Evolutionary conservation across 2,113 vertebrate species (phyloP).

Genomic region (Xiphias gladius): DNA sequence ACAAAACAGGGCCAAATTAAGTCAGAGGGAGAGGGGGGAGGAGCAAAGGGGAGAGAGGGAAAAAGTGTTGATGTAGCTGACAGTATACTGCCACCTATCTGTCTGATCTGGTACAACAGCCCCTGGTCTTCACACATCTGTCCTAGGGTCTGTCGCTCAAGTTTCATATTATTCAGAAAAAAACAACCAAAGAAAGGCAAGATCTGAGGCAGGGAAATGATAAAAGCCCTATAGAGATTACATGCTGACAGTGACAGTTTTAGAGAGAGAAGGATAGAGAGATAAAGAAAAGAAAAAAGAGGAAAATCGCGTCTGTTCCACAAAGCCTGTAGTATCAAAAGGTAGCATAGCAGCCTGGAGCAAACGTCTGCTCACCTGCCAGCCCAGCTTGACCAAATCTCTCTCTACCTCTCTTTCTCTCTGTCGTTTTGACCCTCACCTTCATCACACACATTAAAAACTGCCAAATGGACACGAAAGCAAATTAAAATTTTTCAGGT

Average conservation of each 20-base stretch:
- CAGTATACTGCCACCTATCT: conserved; percentile 99
- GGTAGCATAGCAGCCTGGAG: conserved; percentile 91
- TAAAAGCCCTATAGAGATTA: conserved; percentile 92
- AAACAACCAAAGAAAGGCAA: conserved; percentile 61
- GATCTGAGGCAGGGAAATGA: conserved; percentile 88
- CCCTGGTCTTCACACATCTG: conserved; percentile 65
- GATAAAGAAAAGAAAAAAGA: conserved; percentile 26
- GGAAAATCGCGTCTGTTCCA: conserved; percentile 80
- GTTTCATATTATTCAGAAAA: conserved; percentile 84
- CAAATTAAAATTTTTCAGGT: conserved; percentile 28
- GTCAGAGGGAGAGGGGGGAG: conserved; percentile 15
- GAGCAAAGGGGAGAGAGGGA: conserved; percentile 35
- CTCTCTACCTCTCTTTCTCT: conserved; percentile 78
- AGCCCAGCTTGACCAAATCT: conserved; percentile 87
- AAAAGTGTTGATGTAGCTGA: conserved; percentile 86
- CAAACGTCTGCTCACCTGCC: conserved; percentile 93
- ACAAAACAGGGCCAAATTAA: conserved; percentile 27
- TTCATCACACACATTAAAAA: conserved; percentile 69
- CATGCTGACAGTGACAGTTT: conserved; percentile 69
- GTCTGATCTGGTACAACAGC: conserved; percentile 86
- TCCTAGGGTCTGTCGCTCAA: conserved; percentile 67
- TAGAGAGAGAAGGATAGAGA: conserved; percentile 44
- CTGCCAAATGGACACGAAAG: conserved; percentile 41
- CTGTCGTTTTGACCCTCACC: conserved; percentile 83
- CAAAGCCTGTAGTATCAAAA: conserved; percentile 93